phyloP scores from a whole-genome alignment of 2,113 vertebrate species.

The Dolichallabes microphthalmus region DNA sequence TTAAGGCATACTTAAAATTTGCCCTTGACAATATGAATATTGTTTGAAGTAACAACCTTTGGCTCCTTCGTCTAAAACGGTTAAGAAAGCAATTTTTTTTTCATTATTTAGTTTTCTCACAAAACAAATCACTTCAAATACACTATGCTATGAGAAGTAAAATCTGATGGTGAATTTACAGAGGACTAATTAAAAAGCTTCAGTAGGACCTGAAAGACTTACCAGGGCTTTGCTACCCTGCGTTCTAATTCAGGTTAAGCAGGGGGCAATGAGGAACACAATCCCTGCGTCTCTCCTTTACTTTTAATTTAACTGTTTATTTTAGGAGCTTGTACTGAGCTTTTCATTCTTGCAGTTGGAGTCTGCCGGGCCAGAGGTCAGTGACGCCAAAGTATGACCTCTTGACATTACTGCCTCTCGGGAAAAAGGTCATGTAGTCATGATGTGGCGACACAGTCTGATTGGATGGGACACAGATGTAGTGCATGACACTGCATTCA shows the following conservation, averaged over 20 bases:
- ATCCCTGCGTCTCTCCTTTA: conserved; percentile 31
- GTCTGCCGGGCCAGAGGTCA: conserved; percentile 38
- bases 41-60: not conserved
- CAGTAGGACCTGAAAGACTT: not conserved
- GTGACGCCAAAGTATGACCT: conserved; percentile 45
- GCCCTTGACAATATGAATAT: not conserved
- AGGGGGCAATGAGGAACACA: conserved; percentile 19
- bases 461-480: conserved; percentile 46
- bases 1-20: not conserved
- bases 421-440: conserved; percentile 22
- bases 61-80: not conserved
- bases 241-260: conserved; percentile 24
- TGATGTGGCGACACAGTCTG: not conserved
- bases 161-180: not conserved
- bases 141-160: not conserved
- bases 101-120: not conserved
- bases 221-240: conserved; percentile 1
- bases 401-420: conserved; percentile 33
- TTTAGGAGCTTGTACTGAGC: conserved; percentile 41
- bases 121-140: not conserved
- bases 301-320: conserved; percentile 50
- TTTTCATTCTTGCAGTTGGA: conserved; percentile 42
- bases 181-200: not conserved
- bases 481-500: conserved; percentile 11
- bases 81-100: not conserved